A percentile compares a stretch with the other conserved stretches of the same genome.
These are phyloP conservation scores for Synodontis membranacea DNA, from an alignment of 2,113 vertebrate genomes.

Conservation along the genomic window DNA sequence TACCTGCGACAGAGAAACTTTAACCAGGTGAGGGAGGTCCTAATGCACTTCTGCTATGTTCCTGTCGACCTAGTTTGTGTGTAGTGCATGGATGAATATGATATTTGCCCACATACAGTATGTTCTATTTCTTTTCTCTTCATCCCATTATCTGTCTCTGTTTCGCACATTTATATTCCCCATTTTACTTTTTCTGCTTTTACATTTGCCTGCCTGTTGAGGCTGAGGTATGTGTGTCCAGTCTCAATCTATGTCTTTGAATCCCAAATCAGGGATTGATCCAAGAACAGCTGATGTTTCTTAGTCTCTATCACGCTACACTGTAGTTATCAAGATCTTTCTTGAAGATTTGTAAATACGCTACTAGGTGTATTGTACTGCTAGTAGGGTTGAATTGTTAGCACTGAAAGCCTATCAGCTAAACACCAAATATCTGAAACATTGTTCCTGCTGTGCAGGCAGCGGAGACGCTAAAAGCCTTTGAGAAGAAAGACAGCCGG, in stretches of 20 bases:
- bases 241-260: slow-evolving; percentile 27
- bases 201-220: slow-evolving; percentile 72
- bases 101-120: background rate
- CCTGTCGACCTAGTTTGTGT: background rate
- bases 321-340: background rate
- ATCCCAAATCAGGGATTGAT: slow-evolving; percentile 11
- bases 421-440: background rate
- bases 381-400: background rate
- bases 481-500: slow-evolving; percentile 94
- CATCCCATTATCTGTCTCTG: slow-evolving; percentile 31
- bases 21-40: slow-evolving; percentile 80
- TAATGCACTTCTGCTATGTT: background rate
- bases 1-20: slow-evolving; percentile 92
- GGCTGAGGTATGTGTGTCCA: slow-evolving; percentile 74
- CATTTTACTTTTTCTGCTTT: slow-evolving; percentile 65
- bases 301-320: background rate
- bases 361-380: background rate
- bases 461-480: slow-evolving; percentile 90
- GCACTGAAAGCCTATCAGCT: background rate
- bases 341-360: background rate
- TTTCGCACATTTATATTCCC: slow-evolving; percentile 42
- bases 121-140: slow-evolving; percentile 2
- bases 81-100: background rate
- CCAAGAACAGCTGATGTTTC: background rate
- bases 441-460: slow-evolving; percentile 72